Evolutionary conservation across 37 sponge, comb jelly and placozoan genomes (phyloP), one percentile per base, ranked within the genome.

Genomic region (Halichondria panicea): DNA sequence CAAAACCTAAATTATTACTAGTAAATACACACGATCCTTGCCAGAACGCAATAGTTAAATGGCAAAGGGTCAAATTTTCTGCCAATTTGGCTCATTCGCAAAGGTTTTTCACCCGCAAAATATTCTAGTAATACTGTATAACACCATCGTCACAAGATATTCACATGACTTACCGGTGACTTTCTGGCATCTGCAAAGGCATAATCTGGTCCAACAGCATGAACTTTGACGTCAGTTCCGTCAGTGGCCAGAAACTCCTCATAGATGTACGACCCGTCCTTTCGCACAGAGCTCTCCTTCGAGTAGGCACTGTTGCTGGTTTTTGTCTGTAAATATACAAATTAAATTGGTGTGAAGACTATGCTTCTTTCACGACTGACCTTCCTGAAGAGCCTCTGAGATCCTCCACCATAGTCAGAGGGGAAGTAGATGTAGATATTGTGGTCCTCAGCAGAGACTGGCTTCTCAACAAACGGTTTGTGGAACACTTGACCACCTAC

Each of bases 381-480:
- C 85, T 97, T 97, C 77, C 97, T 90, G 58, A 97, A 97, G 44
- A 97, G 89, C 43, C 83, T 62, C 77, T 93, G 94, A 43, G 81
- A 82, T 3, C 97, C 97, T 28, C 97, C 97, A 22, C 97, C 97
- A 63, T 91, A 91, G 52, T 83, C 85, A 18, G 83, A 76, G n/a
- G 97, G 97, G 54, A 91, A 97, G 79, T 97, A 97, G 41, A 97
- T 97, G 82, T 88, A 74, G 18, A 97, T 74, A 40, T 87, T 90
- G 81, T 97, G 97, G 60, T 97, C 94, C 43, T 97, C 97, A 1
- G 94, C 97, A 28, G 88, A 79, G 6, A 93, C 68, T 1, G 97
- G 97, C 39, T 97, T 97, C 81, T 97, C 97, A 35, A 97, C 97
- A 82, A 97, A 97, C 8, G 97, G 97, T 63, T 93, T 97, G 67